These are phyloP conservation scores for Amaurobius ferox DNA, from an alignment of 2,888 invertebrate genomes.

Conservation along the genomic window DNA sequence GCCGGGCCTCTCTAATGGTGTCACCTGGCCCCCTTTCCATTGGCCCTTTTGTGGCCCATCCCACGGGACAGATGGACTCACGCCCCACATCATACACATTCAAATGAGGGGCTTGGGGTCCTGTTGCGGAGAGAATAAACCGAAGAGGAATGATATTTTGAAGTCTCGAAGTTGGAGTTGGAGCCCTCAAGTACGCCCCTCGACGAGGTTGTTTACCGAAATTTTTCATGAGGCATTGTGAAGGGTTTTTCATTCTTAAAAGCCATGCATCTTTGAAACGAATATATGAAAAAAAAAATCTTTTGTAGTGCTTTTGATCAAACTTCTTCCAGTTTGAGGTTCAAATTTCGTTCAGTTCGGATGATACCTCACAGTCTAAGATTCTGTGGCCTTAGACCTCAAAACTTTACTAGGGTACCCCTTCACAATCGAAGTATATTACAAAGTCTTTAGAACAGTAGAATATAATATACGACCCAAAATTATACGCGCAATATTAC, in stretches of 20 bases:
- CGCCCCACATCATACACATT: slow-evolving; percentile 65
- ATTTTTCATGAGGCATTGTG: slow-evolving; percentile 7
- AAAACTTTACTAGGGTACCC: too few species aligned
- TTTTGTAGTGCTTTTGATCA: too few species aligned
- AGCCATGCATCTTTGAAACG: background rate
- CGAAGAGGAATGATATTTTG: slow-evolving; percentile 6
- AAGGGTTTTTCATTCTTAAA: background rate
- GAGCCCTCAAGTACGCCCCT: slow-evolving; percentile 7
- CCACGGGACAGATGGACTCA: slow-evolving; percentile 66
- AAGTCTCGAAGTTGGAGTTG: background rate
- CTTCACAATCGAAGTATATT: too few species aligned
- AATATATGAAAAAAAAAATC: background rate
- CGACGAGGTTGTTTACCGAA: slow-evolving; percentile 6
- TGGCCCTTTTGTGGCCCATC: slow-evolving; percentile 58
- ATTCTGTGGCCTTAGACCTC: too few species aligned
- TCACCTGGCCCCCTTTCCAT: slow-evolving; percentile 57
- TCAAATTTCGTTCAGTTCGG: too few species aligned
- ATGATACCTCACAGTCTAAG: too few species aligned
- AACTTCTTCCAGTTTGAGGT: too few species aligned
- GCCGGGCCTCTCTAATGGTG: slow-evolving; percentile 47
- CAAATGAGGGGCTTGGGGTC: slow-evolving; percentile 38
- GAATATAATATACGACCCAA: too few species aligned
- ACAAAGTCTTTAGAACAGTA: too few species aligned
- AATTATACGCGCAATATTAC: too few species aligned
- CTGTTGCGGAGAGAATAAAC: slow-evolving; percentile 31